Base-by-base conservation (phyloP, 2,888 invertebrate genomes). In the Stenodera caucasica region DNA sequence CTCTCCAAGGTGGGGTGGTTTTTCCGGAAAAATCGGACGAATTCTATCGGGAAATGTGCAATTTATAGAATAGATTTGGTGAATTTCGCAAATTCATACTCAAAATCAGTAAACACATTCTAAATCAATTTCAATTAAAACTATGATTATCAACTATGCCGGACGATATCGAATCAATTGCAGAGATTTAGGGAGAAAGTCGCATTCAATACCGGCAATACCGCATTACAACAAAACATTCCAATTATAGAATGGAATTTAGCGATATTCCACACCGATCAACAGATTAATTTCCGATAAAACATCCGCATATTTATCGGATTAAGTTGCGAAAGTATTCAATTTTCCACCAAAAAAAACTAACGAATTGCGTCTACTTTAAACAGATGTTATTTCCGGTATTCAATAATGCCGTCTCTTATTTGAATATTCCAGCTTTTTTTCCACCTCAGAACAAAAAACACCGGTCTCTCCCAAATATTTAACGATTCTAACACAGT, bases 1-100 rank as follows among this genome's bases (percentile, higher is more conserved):
- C 84, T 96, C 55, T 92, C 94, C 67, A 88, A 90, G 85, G 93
- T 93, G 83, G 81, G 83, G 51, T 56, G 33, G 37, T 14, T 26
- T 40, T 29, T 9, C 29, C 29, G 29, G 8, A 29, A 4, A 8
- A 29, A 29, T 8, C 8, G 29, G 11, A 32, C 2, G 0, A 40
- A 40, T 18, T 9, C 40, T 2, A 9, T 11, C 4, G 40, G 40
- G 40, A 15, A 2, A 18, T 40, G 21, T 40, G 3, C 3, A 8
- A 40, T 2, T 40, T 40, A 8, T 8, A 2, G n/a, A 26, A 26
- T 26, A 4, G 26, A 26, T 26, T 26, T n/a, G 18, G 15, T 5
- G 8, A 18, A 18, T 15, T 9, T 15, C 2, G 18, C 15, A 15
- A 40, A 40, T 40, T 18, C 18, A 18, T 5, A 33, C 12, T 12